A percentile compares a stretch with the other conserved stretches of the same genome.
These are phyloP conservation scores for Ancistrus triradiatus DNA, from an alignment of 2,113 vertebrate species.

Conservation along the genomic window DNA sequence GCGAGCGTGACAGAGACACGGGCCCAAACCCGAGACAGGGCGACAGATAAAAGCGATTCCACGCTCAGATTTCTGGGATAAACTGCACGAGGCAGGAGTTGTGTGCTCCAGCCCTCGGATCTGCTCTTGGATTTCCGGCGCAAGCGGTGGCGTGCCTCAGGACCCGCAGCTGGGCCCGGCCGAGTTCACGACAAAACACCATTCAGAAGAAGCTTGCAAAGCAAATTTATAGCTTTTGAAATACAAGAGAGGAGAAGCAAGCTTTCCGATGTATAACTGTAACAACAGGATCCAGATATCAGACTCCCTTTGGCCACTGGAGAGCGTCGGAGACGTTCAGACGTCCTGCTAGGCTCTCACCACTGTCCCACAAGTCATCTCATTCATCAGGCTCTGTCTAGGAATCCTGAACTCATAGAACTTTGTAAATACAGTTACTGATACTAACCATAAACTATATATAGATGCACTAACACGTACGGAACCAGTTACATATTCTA, in stretches of 20 bases:
- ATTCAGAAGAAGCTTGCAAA: constrained; percentile 7
- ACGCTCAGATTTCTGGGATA: constrained; percentile 30
- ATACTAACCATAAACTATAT: too few species aligned
- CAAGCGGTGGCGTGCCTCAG: constrained; percentile 1
- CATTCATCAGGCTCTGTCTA: too few species aligned
- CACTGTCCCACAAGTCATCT: too few species aligned
- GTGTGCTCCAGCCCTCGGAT: neutral
- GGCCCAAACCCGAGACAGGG: constrained; percentile 10
- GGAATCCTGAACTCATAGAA: too few species aligned
- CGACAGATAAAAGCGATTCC: constrained; percentile 9
- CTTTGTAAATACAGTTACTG: too few species aligned
- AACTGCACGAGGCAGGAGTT: neutral
- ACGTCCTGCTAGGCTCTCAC: too few species aligned
- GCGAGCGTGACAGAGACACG: neutral
- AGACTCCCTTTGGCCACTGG: neutral
- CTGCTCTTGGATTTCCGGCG: neutral
- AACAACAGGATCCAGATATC: neutral
- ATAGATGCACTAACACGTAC: too few species aligned
- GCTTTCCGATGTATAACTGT: constrained; percentile 2
- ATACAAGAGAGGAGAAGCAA: neutral
- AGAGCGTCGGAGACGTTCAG: neutral
- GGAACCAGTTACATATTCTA: too few species aligned
- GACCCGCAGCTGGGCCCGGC: constrained; percentile 36
- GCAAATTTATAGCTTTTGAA: neutral
- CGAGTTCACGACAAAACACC: constrained; percentile 37